Conservation (phyloP, 2,888 invertebrate species). For the Drosophila fulvimacula region DNA sequence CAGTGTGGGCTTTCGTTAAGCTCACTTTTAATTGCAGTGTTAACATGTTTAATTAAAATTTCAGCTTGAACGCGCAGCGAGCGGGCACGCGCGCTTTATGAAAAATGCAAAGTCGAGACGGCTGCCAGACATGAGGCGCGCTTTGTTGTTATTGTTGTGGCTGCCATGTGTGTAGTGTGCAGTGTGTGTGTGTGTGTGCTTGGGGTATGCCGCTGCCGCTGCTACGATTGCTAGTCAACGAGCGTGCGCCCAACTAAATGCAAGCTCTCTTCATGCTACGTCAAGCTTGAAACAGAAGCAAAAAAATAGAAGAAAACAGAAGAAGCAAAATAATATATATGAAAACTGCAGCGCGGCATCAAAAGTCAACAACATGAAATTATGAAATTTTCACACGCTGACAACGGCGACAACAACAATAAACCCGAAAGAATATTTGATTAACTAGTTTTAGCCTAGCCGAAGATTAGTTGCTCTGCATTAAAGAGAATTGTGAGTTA, state of each 20-base stretch:
- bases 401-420: constrained; percentile 36
- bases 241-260: constrained; percentile 52
- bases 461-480: constrained; percentile 17
- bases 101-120: constrained; percentile 63
- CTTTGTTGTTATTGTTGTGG: constrained; percentile 37
- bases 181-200: constrained; percentile 3
- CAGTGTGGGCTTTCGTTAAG: constrained; percentile 30
- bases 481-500: neutral
- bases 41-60: constrained; percentile 79
- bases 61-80: constrained; percentile 62
- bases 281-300: constrained; percentile 59
- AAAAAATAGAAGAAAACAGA: constrained; percentile 5
- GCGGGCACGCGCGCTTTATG: constrained; percentile 36
- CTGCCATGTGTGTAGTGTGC: neutral
- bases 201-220: constrained; percentile 27
- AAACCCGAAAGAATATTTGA: constrained; percentile 22
- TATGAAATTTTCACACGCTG: constrained; percentile 73
- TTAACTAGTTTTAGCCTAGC: constrained; percentile 4
- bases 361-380: constrained; percentile 64
- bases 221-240: constrained; percentile 43
- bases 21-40: constrained; percentile 72
- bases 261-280: constrained; percentile 73
- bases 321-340: constrained; percentile 6
- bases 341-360: constrained; percentile 25
- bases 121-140: constrained; percentile 57